Evolutionary conservation across 1,140 invertebrate genomes (phyloP).

Genomic region (Solenopsis invicta): DNA sequence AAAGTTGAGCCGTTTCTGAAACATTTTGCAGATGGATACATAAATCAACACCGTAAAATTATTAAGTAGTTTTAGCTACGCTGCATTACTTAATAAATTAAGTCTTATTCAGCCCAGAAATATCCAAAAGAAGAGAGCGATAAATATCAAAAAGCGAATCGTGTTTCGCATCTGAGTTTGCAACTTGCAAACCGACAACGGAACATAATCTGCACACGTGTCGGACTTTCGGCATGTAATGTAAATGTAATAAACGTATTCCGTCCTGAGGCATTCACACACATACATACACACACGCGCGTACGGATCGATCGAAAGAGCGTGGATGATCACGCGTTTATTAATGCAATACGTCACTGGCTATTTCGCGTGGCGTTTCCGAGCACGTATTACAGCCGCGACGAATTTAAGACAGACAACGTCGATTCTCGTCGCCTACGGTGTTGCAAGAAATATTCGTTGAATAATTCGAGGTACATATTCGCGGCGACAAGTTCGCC

Average conservation of each 20-base stretch:
- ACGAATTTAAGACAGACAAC: background rate
- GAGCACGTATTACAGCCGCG: background rate
- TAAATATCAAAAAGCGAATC: no score
- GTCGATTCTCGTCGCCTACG: background rate
- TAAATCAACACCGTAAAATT: no score
- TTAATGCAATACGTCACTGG: background rate
- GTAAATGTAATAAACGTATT: constrained; percentile 3
- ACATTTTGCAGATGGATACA: no score
- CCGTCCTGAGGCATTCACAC: background rate
- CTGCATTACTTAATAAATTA: no score
- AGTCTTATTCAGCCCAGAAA: no score
- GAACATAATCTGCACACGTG: background rate
- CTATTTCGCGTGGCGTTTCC: background rate
- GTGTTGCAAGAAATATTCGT: background rate
- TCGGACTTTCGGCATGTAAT: background rate
- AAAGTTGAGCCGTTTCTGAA: no score
- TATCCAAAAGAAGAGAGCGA: no score
- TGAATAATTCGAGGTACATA: background rate
- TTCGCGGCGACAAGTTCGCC: background rate
- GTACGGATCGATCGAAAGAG: background rate
- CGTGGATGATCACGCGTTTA: background rate
- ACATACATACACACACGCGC: background rate
- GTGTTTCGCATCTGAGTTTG: background rate
- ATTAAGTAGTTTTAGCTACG: no score
- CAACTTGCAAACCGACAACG: background rate